phyloP scores from a whole-genome alignment of 2,888 invertebrate species.

The Tenthredo distinguenda region DNA sequence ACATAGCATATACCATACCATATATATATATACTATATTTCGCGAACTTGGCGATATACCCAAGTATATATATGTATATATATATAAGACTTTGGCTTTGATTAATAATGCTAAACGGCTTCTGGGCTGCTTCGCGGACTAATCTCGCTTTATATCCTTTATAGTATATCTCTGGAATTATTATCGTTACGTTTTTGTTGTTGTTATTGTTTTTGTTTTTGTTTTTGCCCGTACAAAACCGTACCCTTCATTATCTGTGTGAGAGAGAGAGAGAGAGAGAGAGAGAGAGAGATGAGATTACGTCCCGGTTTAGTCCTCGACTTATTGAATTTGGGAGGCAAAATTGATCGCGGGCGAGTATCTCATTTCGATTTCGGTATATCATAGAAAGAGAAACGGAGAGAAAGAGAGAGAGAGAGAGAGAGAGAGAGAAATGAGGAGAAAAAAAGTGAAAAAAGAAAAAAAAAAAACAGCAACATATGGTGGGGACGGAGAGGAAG shows the following conservation, averaged over 20 bases:
- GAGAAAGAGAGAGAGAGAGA: too few relatives aligned
- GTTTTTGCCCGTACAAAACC: too few relatives aligned
- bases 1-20: too few relatives aligned
- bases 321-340: conserved; percentile 10
- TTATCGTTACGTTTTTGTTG: not conserved
- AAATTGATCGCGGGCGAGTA: not conserved
- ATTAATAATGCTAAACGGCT: conserved; percentile 76
- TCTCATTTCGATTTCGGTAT: conserved; percentile 20
- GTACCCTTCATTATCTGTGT: too few relatives aligned
- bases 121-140: not conserved
- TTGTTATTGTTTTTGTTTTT: too few relatives aligned
- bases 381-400: too few relatives aligned
- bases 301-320: not conserved
- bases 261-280: not conserved
- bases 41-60: conserved; percentile 72
- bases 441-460: not conserved
- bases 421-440: not conserved
- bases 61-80: not conserved
- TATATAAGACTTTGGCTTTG: conserved; percentile 73
- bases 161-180: too few relatives aligned
- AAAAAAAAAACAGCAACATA: too few relatives aligned
- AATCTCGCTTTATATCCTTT: too few relatives aligned
- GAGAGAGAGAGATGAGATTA: not conserved
- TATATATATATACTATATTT: conserved; percentile 66
- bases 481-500: too few relatives aligned